phyloP scores from a whole-genome alignment of 2,888 invertebrate genomes.

The Opisthograptis luteolata region DNA sequence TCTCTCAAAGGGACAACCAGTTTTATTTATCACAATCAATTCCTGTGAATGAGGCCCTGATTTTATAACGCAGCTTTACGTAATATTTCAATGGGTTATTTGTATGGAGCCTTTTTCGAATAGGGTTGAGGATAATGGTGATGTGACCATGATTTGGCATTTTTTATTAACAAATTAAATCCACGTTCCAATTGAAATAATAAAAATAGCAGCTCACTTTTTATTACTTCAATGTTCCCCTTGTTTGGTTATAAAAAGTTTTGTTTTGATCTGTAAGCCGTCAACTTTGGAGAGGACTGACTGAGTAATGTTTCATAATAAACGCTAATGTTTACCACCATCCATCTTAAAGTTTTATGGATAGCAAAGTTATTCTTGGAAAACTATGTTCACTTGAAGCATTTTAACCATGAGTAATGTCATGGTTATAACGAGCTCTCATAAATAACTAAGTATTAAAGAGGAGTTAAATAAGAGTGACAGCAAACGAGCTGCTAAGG shows the following conservation, averaged over 20 bases:
- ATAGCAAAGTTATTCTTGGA: constrained; percentile 22
- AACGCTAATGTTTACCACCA: too few species aligned
- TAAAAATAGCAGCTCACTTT: too few species aligned
- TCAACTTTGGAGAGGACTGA: too few species aligned
- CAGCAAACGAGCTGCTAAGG: neutral
- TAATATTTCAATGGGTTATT: constrained; percentile 25
- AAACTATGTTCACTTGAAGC: constrained; percentile 32
- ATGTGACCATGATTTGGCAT: too few species aligned
- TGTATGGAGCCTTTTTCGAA: constrained; percentile 11
- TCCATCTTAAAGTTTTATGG: too few species aligned
- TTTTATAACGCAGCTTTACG: constrained; percentile 26
- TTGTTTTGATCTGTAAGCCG: too few species aligned
- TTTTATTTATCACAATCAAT: constrained; percentile 56
- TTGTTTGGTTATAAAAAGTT: too few species aligned
- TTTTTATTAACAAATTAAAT: too few species aligned
- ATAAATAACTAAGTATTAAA: constrained; percentile 7
- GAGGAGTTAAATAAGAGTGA: neutral
- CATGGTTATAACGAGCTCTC: constrained; percentile 23
- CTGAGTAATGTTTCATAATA: too few species aligned
- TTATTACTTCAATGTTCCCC: too few species aligned
- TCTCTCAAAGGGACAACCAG: constrained; percentile 58
- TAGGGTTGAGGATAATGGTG: constrained; percentile 4
- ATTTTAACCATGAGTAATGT: constrained; percentile 31
- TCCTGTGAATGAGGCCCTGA: constrained; percentile 31
- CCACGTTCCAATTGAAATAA: too few species aligned